phyloP scores from a whole-genome alignment of 2,797 vertebrate genomes.

The Siniperca scherzeri region DNA sequence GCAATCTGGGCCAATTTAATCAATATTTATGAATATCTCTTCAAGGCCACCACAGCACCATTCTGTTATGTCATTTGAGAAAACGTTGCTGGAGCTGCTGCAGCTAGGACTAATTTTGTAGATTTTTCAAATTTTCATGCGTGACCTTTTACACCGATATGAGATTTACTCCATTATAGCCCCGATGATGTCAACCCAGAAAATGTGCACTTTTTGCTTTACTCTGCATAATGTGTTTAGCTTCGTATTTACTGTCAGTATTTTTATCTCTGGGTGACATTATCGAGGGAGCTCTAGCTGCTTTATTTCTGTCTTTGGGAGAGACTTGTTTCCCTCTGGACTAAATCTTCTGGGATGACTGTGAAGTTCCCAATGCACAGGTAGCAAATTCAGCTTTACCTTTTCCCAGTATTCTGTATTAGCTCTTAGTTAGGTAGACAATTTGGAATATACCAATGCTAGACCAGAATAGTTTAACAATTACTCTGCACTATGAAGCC shows the following conservation, averaged over 20 bases:
- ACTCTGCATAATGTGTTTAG: conserved; percentile 22
- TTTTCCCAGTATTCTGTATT: conserved; percentile 7
- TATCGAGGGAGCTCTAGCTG: conserved; percentile 7
- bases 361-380: neutral
- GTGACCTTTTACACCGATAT: conserved; percentile 61
- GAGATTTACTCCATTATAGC: conserved; percentile 34
- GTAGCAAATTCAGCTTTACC: conserved; percentile 12
- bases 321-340: conserved; percentile 14
- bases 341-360: conserved; percentile 16
- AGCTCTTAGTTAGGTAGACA: conserved; percentile 2
- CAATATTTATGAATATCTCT: conserved; percentile 34
- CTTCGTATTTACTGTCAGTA: conserved; percentile 15
- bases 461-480: conserved; percentile 40
- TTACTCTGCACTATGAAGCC: conserved; percentile 38
- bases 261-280: conserved; percentile 17
- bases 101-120: conserved; percentile 22
- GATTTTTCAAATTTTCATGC: conserved; percentile 47
- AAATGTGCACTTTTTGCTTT: conserved; percentile 27
- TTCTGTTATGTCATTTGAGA: conserved; percentile 23
- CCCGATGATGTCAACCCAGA: conserved; percentile 21
- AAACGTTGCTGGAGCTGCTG: conserved; percentile 24
- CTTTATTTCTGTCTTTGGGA: conserved; percentile 18
- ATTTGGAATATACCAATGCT: conserved; percentile 22
- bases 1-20: conserved; percentile 23
- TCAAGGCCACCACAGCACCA: neutral